Conservation (phyloP, 2,797 vertebrate genomes). For the Hybognathus amarus region DNA sequence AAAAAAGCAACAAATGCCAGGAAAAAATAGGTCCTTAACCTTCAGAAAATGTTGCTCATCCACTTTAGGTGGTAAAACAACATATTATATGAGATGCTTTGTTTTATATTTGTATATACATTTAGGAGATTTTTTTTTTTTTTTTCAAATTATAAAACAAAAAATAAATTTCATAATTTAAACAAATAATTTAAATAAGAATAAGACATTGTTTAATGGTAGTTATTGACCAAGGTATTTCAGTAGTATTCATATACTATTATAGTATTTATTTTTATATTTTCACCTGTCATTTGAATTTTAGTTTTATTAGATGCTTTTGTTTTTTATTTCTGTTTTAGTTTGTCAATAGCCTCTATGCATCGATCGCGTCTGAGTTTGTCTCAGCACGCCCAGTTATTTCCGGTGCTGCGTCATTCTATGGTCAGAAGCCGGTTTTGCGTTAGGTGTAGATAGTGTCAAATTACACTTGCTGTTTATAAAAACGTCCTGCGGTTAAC, state of each 20-base stretch:
- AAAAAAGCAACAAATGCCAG: constrained; percentile 2
- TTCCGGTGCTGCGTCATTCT: no score
- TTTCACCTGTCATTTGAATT: neutral
- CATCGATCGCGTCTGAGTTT: no score
- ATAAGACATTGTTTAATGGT: neutral
- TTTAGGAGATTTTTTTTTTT: neutral
- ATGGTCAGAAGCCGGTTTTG: no score
- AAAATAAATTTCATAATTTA: no score
- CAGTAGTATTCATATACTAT: neutral
- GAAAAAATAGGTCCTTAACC: neutral
- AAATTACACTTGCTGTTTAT: no score
- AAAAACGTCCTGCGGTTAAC: no score
- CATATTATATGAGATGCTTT: neutral
- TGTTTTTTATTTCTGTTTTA: neutral
- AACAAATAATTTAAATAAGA: no score
- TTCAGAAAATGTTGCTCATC: neutral
- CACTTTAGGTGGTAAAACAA: neutral
- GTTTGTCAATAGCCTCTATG: no score
- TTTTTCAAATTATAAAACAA: no score
- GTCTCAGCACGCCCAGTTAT: no score
- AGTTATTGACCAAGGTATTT: neutral
- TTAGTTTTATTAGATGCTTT: no score
- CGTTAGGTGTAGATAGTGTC: no score
- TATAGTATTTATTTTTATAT: neutral
- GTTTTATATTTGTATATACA: neutral